Percentiles rank a stretch among this genome's conserved stretches.
These are phyloP conservation scores for Palaemon carinicauda DNA, from an alignment of 1,140 invertebrate species.

Conservation along the genomic window DNA sequence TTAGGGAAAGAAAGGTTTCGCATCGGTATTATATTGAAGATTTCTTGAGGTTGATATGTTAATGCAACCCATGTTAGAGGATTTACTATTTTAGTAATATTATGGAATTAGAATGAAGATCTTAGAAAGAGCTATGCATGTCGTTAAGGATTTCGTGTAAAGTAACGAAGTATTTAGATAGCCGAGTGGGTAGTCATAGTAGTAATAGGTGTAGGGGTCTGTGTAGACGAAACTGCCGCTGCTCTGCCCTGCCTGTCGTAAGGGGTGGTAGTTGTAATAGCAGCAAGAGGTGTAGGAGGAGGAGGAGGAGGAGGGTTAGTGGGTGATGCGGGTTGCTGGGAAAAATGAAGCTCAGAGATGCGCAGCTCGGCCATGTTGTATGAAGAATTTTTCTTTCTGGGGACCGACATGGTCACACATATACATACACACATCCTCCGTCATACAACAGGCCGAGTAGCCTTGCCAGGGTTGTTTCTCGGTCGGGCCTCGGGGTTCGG, in stretches of 20 bases:
- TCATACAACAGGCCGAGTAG: not conserved
- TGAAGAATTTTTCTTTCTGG: slow-evolving; percentile 26
- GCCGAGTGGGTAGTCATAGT: not conserved
- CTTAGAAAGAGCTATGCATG: no score
- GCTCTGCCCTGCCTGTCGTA: no score
- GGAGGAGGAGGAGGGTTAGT: not conserved
- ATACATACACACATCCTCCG: not conserved
- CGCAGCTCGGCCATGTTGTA: slow-evolving; percentile 29
- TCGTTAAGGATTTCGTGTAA: no score
- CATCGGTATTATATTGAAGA: no score
- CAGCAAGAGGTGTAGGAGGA: not conserved
- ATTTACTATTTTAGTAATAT: no score
- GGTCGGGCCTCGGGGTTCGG: no score
- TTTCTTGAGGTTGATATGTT: no score
- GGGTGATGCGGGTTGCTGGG: slow-evolving; percentile 25
- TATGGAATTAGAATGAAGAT: no score
- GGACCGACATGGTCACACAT: slow-evolving; percentile 12
- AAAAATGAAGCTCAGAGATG: slow-evolving; percentile 23
- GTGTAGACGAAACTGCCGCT: no score
- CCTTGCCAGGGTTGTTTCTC: not conserved
- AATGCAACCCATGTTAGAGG: no score
- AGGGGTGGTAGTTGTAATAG: no score
- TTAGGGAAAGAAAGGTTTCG: no score
- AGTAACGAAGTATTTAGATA: not conserved
- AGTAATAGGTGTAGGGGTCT: not conserved